phyloP scores from a whole-genome alignment of 2,888 invertebrate genomes.

The Synergus japonicus region DNA sequence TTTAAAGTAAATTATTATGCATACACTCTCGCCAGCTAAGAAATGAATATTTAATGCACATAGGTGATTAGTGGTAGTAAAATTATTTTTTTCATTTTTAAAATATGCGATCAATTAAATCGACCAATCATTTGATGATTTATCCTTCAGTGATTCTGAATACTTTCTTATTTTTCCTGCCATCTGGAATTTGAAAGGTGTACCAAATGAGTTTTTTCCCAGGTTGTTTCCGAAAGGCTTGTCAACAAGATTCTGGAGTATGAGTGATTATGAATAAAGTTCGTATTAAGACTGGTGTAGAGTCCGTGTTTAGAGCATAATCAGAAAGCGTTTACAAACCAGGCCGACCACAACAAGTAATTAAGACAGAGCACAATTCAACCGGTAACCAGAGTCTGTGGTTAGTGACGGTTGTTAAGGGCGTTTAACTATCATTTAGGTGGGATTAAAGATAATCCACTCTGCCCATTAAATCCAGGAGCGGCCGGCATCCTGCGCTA shows the following conservation, averaged over 20 bases:
- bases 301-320: not conserved
- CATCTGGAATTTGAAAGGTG: too few relatives aligned
- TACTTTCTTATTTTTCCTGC: too few relatives aligned
- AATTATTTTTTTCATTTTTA: conserved; percentile 24
- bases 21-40: conserved; percentile 24
- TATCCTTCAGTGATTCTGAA: not conserved
- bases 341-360: conserved; percentile 47
- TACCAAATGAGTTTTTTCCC: not conserved
- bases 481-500: conserved; percentile 58
- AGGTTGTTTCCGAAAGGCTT: not conserved
- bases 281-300: not conserved
- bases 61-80: conserved; percentile 27
- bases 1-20: conserved; percentile 27
- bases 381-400: conserved; percentile 49
- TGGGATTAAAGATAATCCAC: conserved; percentile 67
- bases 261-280: not conserved
- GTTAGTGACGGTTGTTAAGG: conserved; percentile 61
- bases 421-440: conserved; percentile 69
- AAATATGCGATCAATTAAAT: conserved; percentile 33
- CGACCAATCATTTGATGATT: conserved; percentile 16
- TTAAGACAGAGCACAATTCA: conserved; percentile 48
- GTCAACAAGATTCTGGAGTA: not conserved
- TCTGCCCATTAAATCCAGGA: conserved; percentile 57
- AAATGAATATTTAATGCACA: conserved; percentile 28
- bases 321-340: conserved; percentile 37